phyloP scores from a whole-genome alignment of 2,113 vertebrate species.

The Galeopterus variegatus region DNA sequence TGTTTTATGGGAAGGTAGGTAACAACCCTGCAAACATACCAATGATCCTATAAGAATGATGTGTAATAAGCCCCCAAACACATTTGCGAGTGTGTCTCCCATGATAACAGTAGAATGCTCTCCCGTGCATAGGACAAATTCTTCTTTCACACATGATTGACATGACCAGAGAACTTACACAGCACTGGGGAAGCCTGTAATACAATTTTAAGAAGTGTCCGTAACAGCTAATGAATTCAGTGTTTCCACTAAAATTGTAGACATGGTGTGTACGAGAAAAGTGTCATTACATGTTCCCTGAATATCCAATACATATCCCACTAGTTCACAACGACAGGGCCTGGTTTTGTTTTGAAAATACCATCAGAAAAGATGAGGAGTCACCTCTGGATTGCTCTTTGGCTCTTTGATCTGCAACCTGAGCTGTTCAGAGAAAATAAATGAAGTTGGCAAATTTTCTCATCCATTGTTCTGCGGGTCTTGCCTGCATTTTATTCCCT shows the following conservation, averaged over 20 bases:
- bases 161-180: background rate
- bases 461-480: background rate
- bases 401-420: background rate
- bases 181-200: fast-evolving
- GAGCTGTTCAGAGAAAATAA: background rate
- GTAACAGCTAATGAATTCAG: background rate
- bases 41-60: background rate
- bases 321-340: fast-evolving
- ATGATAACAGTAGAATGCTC: background rate
- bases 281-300: fast-evolving
- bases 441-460: background rate
- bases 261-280: fast-evolving
- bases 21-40: fast-evolving
- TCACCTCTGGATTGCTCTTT: background rate
- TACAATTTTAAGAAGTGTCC: no score
- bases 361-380: no score
- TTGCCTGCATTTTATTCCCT: no score
- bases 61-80: background rate
- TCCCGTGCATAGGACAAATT: background rate
- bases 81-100: no score
- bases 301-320: fast-evolving
- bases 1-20: background rate
- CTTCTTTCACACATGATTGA: background rate
- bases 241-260: no score
- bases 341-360: background rate